Evolutionary conservation across 2,113 vertebrate species (phyloP).

Genomic region (Ahaetulla prasina): DNA sequence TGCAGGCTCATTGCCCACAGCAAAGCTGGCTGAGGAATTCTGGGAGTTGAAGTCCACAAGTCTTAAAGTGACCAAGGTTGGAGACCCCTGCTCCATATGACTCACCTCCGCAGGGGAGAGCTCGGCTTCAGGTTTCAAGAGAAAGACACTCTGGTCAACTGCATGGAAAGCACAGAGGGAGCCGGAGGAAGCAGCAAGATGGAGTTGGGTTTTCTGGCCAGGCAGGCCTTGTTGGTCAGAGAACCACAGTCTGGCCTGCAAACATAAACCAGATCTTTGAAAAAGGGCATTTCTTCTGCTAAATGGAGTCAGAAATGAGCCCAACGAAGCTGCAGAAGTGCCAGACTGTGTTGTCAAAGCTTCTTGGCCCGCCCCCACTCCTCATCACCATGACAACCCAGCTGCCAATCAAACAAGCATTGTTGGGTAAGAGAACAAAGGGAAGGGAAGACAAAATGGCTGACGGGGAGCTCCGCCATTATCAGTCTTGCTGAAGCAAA

Average conservation of each 20-base stretch:
- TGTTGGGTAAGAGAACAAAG: background rate
- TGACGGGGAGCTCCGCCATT: background rate
- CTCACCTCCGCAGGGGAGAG: slow-evolving; percentile 67
- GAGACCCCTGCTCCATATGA: no score
- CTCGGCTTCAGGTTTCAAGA: slow-evolving; percentile 73
- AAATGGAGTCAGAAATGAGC: background rate
- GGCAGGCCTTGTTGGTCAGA: slow-evolving; percentile 67
- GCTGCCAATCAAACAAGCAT: background rate
- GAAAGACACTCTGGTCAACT: slow-evolving; percentile 82
- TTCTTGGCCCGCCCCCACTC: background rate
- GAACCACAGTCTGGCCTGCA: slow-evolving; percentile 75
- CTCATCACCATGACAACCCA: background rate
- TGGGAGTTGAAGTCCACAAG: no score
- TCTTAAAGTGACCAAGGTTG: no score
- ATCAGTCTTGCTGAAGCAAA: background rate
- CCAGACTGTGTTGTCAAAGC: background rate
- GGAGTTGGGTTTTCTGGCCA: slow-evolving; percentile 61
- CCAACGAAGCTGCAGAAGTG: background rate
- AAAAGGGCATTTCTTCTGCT: background rate
- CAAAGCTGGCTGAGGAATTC: no score
- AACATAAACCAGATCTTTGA: background rate
- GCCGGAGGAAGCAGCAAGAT: slow-evolving; percentile 62
- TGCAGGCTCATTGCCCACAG: no score
- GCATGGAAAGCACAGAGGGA: slow-evolving; percentile 82
- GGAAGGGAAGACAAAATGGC: background rate